Conservation (phyloP, 2,113 vertebrate genomes). For the Eonycteris spelaea region DNA sequence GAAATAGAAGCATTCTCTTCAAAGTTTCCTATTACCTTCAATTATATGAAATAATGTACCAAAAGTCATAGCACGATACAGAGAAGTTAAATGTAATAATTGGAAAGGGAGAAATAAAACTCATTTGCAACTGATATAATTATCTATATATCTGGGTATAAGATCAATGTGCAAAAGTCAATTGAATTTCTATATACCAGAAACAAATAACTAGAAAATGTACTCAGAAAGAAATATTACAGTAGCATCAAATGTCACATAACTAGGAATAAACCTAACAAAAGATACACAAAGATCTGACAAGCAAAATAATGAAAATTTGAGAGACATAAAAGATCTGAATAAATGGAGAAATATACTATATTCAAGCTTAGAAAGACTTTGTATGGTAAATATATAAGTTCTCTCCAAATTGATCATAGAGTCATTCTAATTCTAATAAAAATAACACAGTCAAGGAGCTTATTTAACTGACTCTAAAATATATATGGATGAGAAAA, state of each 20-base stretch:
- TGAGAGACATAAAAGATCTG: not conserved
- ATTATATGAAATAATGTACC: too few relatives aligned
- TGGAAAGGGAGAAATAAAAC: too few relatives aligned
- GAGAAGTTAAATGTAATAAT: too few relatives aligned
- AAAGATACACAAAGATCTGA: not conserved
- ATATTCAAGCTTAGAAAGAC: not conserved
- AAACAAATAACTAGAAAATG: too few relatives aligned
- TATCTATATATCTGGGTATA: too few relatives aligned
- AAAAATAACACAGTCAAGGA: not conserved
- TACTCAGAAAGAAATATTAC: too few relatives aligned
- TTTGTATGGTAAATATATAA: not conserved
- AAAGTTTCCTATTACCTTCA: too few relatives aligned
- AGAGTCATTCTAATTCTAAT: not conserved
- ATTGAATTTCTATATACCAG: too few relatives aligned
- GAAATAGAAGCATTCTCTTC: too few relatives aligned
- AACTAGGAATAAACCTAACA: not conserved
- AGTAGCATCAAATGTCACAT: not conserved
- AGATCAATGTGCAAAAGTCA: too few relatives aligned
- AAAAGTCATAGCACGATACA: too few relatives aligned
- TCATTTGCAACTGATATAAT: too few relatives aligned
- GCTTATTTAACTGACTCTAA: not conserved
- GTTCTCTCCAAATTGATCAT: not conserved
- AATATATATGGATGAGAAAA: not conserved
- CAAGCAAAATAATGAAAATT: not conserved
- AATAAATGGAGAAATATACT: not conserved